Evolutionary conservation across 2,797 vertebrate species (phyloP).

Genomic region (Emys orbicularis): DNA sequence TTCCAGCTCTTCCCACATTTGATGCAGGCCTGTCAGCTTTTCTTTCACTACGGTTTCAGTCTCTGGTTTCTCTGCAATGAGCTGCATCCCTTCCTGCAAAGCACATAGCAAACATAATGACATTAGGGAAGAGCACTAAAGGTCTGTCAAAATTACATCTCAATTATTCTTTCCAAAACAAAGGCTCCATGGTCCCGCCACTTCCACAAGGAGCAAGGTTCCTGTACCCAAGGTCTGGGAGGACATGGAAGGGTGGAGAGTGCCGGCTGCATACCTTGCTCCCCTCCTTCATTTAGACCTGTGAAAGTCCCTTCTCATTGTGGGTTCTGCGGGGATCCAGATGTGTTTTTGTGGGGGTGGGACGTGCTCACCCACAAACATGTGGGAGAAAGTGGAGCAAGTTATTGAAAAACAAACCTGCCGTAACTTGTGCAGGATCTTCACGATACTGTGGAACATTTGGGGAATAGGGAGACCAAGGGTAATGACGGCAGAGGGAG

Average conservation of each 20-base stretch:
- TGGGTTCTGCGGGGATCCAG: neutral
- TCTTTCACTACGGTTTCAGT: conserved; percentile 92
- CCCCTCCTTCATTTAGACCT: neutral
- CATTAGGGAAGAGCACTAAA: neutral
- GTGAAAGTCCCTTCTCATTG: neutral
- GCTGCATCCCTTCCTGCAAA: conserved; percentile 89
- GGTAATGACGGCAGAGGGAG: neutral
- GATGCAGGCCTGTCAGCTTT: conserved; percentile 90
- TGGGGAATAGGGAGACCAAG: neutral
- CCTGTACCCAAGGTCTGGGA: neutral
- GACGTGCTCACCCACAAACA: rapidly evolving
- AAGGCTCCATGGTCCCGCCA: neutral
- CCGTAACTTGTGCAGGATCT: neutral
- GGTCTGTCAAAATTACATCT: conserved; percentile 21
- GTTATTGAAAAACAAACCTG: neutral
- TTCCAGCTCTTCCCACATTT: conserved; percentile 95
- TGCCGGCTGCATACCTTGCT: neutral
- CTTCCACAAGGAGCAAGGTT: conserved; percentile 14
- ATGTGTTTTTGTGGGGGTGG: rapidly evolving
- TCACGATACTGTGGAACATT: rapidly evolving
- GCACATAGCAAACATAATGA: conserved; percentile 53
- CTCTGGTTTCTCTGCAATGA: conserved; percentile 96
- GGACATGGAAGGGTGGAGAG: neutral
- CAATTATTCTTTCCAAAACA: conserved; percentile 48
- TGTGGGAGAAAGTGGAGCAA: rapidly evolving